Base-by-base conservation (phyloP, 2,113 vertebrate species). In the Rousettus leschenaultii region DNA sequence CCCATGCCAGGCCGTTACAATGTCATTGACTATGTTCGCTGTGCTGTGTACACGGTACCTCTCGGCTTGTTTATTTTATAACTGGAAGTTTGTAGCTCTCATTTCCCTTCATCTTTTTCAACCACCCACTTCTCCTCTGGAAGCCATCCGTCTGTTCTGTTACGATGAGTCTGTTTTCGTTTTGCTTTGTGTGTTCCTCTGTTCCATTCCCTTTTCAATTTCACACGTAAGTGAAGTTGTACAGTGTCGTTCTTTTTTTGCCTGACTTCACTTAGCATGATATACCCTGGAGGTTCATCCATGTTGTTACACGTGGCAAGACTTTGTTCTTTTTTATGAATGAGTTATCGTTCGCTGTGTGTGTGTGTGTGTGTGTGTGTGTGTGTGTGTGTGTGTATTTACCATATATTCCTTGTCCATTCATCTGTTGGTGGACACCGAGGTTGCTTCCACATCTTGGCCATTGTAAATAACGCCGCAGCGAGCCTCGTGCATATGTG, bases 351-450 rank as follows among this genome's bases (percentile, higher is more conserved):
- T n/a, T n/a, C 43, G 18, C 48, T 51, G 48, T 51, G 48, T 4
- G 48, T 1, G 13, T 14, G 48, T 15, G 48, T 0, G 12, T 51
- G 13, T 1, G 13, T 14, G 48, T 15, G 48, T 0, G 12, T 51
- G 13, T 4, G 48, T 1, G 13, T 14, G 48, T 15, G 48, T 0
- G 12, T 51, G 13, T 15, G 2, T 51, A 15, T 51, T 51, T 51
- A 7, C 66, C 19, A 1, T n/a, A 2, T n/a, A 14, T 53, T 53
- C 48, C 22, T 51, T 6, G 12, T n/a, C 74, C 30, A 2, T 19
- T 51, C 19, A 10, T 12, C 43, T 21, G 3, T 6, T 2, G 40
- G 7, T 24, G 73, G 73, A 19, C 45, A n/a, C 16, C 10, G 12
- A 22, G 74, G 48, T 22, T n/a, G 19, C 30, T 22, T n/a, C 74